Percentiles rank a stretch among this genome's conserved stretches.
phyloP scores from a whole-genome alignment of 2,888 invertebrate species.

The Seira sanloemensis region DNA sequence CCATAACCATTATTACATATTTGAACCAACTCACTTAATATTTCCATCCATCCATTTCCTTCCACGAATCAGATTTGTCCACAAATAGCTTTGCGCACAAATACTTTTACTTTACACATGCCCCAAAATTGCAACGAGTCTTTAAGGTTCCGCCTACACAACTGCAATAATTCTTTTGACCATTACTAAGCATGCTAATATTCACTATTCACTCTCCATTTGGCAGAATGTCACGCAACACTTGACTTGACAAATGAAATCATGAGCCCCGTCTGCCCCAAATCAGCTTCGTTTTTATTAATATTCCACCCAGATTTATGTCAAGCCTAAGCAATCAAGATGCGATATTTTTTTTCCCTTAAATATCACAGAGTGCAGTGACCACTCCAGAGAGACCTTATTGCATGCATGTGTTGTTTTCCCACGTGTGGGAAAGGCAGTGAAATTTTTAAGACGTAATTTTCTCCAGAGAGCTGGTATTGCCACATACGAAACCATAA shows the following conservation, averaged over 20 bases:
- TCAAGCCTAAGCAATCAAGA: background rate
- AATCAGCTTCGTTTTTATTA: background rate
- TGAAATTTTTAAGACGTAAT: background rate
- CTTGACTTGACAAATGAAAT: background rate
- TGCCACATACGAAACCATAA: background rate
- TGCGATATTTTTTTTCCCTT: background rate
- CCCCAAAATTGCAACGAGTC: background rate
- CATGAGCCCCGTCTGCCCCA: background rate
- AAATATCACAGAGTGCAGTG: background rate
- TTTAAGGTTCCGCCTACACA: background rate
- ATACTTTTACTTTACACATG: background rate
- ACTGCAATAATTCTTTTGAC: background rate
- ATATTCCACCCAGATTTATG: background rate
- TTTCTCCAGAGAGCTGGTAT: background rate
- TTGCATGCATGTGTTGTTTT: background rate
- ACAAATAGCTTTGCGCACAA: background rate
- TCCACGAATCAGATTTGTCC: too few relatives aligned
- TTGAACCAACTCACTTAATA: background rate
- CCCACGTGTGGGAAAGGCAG: constrained; percentile 4
- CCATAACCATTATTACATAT: background rate
- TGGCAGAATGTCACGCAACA: background rate
- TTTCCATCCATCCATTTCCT: too few relatives aligned
- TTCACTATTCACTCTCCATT: background rate
- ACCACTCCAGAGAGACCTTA: background rate
- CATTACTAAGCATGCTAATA: too few relatives aligned